Base-by-base conservation (phyloP, 2,113 vertebrate species). In the Semnornis frantzii region DNA sequence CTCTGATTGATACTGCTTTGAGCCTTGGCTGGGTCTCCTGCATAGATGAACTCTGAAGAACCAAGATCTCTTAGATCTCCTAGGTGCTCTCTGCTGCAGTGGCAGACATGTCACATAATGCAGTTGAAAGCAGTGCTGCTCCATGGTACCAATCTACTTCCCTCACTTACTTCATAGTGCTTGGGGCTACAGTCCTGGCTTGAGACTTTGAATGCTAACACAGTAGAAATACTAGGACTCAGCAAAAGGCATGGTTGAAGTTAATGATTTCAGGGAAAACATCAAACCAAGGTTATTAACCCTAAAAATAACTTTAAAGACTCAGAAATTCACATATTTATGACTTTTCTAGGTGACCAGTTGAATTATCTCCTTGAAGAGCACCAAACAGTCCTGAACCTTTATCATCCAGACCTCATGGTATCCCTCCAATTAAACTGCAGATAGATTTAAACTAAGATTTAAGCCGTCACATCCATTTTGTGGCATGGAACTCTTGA, bases 101-200 rank as follows among this genome's bases (percentile, higher is more conserved):
- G 39, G 71, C 63, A 54, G 50, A 28, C 6, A 1, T 6, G 27
- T 57, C 6, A 1, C 9, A 0, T 10, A 31, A 7, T 1, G 1
- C 44, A 5, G 1, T 2, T 12, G 44, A 12, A 50, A 39, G 57
- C 2, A 15, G 5, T 0, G 0, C 37, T 59, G 77, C 46, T 39
- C n/a, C 18, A 33, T 34, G n/a, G 8, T 20, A 7, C 42, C 4
- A 1, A 4, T 9, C 59, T 28, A 69, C 46, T 54, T 33, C 6
- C 58, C 31, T 46, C 18, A 0, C 55, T 31, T 5, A 4, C 54
- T 57, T n/a, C 6, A 2, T 1, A 2, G 24, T 5, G 9, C 44
- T 21, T 55, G 64, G 25, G 28, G 34, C 63, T 57, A 0, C 48
- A 27, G 57, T 62, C 65, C 85, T 48, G 18, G 10, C 63, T 31